These are phyloP conservation scores for Mastomys natalensis DNA, from an alignment of 2,113 vertebrate species.

Conservation along the genomic window DNA sequence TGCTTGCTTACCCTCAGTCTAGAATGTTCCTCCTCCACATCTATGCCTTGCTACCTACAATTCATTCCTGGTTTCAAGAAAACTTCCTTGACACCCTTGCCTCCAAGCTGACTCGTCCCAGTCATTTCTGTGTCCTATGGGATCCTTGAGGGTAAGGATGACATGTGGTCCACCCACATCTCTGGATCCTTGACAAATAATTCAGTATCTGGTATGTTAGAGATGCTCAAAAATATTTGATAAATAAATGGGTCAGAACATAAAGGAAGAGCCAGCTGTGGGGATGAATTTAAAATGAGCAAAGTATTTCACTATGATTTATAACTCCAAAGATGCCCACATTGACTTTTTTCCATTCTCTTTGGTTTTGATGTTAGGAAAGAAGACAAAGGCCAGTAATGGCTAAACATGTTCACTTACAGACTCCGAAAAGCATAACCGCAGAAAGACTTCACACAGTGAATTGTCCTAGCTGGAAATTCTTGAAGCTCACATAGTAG, in stretches of 20 bases:
- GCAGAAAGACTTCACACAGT: neutral
- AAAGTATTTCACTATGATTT: constrained; percentile 14
- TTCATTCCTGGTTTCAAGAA: neutral
- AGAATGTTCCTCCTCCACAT: neutral
- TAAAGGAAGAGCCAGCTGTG: neutral
- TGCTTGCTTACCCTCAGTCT: neutral
- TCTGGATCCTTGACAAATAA: neutral
- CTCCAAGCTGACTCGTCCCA: neutral
- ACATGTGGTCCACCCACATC: neutral
- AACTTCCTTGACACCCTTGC: neutral
- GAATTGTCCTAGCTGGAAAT: constrained; percentile 19
- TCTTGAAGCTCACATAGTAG: constrained; percentile 5
- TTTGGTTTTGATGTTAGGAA: neutral
- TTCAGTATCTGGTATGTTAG: neutral
- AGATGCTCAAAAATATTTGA: neutral
- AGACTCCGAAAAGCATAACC: neutral
- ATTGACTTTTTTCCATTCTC: constrained; percentile 8
- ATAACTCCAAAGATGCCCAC: neutral
- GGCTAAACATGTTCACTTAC: neutral
- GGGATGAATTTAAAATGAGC: neutral
- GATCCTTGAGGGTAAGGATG: neutral
- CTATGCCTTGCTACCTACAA: neutral
- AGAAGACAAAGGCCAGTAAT: neutral
- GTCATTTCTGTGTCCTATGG: neutral
- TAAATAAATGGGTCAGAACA: constrained; percentile 11